phyloP scores from a whole-genome alignment of 2,113 vertebrate species.

The Ptilorrhoa leucosticta region DNA sequence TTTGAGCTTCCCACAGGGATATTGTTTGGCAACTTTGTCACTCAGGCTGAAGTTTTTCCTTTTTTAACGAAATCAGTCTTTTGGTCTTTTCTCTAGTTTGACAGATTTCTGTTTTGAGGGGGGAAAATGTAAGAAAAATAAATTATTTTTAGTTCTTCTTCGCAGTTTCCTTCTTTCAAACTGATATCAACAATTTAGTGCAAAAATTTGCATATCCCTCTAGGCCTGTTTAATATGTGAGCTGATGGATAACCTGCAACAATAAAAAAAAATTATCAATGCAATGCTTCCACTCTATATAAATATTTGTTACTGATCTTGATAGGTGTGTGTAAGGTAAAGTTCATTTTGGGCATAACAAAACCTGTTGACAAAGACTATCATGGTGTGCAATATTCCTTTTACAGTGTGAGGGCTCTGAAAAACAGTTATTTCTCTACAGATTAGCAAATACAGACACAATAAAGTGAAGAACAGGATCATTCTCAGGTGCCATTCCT shows the following conservation, averaged over 20 bases:
- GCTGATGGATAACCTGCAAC: background rate
- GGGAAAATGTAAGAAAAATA: background rate
- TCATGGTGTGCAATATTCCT: background rate
- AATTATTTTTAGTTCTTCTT: background rate
- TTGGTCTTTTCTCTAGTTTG: background rate
- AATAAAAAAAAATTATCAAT: background rate
- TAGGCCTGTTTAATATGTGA: background rate
- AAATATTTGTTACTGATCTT: background rate
- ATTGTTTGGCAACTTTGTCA: background rate
- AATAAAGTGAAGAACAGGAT: background rate
- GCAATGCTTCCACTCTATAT: background rate
- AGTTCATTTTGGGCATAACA: background rate
- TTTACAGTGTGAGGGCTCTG: background rate
- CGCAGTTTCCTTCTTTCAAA: conserved; percentile 25
- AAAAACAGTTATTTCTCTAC: background rate
- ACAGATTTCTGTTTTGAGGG: background rate
- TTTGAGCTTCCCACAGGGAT: background rate
- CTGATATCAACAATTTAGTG: background rate
- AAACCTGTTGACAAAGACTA: background rate
- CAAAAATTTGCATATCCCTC: background rate
- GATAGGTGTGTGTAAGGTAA: background rate
- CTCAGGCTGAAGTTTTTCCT: background rate
- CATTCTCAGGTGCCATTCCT: background rate
- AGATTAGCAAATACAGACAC: background rate
- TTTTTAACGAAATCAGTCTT: background rate